phyloP scores from a whole-genome alignment of 2,113 vertebrate genomes.

The Alethe castanea region DNA sequence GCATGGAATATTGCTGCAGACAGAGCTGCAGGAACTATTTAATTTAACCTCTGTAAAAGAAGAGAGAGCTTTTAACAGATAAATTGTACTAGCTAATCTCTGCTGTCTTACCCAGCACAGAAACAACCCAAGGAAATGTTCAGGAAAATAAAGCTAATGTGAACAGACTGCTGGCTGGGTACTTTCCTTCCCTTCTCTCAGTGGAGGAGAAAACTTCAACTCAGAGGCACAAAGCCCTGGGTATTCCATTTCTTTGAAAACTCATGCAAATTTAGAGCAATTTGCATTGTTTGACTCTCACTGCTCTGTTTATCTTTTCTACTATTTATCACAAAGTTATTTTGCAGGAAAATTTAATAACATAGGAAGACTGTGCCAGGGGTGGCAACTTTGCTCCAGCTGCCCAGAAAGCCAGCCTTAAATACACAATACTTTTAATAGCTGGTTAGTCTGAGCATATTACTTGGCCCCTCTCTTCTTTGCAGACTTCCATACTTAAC shows the following conservation, averaged over 20 bases:
- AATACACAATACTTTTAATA: neutral
- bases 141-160: neutral
- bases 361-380: neutral
- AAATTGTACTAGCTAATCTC: neutral
- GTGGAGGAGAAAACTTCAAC: neutral
- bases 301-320: neutral
- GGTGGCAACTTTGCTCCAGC: neutral
- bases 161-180: neutral
- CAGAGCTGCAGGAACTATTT: neutral
- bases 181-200: neutral
- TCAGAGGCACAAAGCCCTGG: neutral
- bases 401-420: neutral
- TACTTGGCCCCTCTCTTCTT: neutral
- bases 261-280: neutral
- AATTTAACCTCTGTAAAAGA: neutral
- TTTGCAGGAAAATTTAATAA: conserved; percentile 1
- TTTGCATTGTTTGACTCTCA: neutral
- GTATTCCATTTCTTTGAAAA: neutral
- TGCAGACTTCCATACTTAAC: neutral
- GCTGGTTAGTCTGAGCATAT: neutral
- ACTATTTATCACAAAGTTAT: neutral
- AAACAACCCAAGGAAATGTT: neutral
- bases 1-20: neutral
- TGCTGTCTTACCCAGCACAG: neutral
- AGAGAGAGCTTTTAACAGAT: neutral